Evolutionary conservation across 2,797 vertebrate species (phyloP), one percentile per base, ranked within the genome.

Genomic region (Microtus obscurus): DNA sequence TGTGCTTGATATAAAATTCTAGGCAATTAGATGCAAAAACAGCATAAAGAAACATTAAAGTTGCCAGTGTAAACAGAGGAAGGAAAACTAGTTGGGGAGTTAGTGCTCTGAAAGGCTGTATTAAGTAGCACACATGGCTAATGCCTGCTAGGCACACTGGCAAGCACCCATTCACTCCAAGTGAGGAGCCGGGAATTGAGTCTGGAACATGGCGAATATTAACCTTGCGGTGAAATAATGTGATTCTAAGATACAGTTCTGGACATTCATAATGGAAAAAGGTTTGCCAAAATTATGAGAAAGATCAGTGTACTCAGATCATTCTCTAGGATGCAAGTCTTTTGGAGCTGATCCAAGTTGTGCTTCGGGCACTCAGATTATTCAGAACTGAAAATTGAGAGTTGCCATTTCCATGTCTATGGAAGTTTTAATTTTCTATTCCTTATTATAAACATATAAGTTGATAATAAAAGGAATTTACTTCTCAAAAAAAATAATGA

Each of bases 11-110:
- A 97, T 96, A 96, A 97, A 96, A 97, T 95, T 93, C 56, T 96
- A 95, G 96, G 94, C 93, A 98, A 97, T 97, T 96, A 97, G 95
- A 97, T 97, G 87, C 96, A 96, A 94, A 96, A 95, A 83, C 82
- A 37, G 78, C 86, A 89, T 96, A 94, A 96, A 97, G 95, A 71
- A 97, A 95, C 73, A 91, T 79, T 51, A 80, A 92, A 92, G 80
- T 94, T 96, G 97, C 97, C 97, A 98, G 87, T 93, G 97, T 97
- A 97, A 97, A 97, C 96, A 98, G 0, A 76, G 37, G 53, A 89
- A 92, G 96, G 93, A 91, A 81, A 96, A 96, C 81, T 21, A 95
- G 71, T 71, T 23, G 23, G 69, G 74, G 77, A 85, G 61, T 56
- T 61, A 48, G 61, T 27, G 21, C 82, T 90, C 83, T 94, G 80